These are phyloP conservation scores for Melanerpes aurifrons DNA, from an alignment of 2,113 vertebrate species.

Conservation along the genomic window DNA sequence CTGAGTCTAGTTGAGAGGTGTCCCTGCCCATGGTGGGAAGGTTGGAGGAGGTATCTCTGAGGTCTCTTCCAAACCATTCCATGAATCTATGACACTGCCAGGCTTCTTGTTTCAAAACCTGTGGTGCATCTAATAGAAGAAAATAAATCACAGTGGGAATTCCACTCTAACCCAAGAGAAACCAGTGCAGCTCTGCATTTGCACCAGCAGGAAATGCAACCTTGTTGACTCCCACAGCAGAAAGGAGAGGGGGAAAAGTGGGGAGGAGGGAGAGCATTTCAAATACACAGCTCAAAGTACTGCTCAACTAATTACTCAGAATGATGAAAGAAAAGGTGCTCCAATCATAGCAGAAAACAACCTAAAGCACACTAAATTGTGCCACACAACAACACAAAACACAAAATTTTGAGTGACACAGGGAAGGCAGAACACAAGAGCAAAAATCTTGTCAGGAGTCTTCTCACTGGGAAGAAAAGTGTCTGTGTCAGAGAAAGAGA, in stretches of 20 bases:
- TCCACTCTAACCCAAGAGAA: neutral
- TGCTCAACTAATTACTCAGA: neutral
- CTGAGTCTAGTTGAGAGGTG: too few species aligned
- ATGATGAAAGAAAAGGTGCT: neutral
- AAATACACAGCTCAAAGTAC: neutral
- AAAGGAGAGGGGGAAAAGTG: neutral
- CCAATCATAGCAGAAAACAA: neutral
- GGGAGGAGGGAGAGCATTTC: neutral
- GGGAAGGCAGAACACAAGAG: neutral
- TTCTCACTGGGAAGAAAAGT: neutral
- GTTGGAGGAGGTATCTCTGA: too few species aligned
- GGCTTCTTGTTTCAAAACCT: neutral
- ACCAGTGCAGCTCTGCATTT: neutral
- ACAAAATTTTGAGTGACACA: neutral
- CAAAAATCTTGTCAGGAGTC: neutral
- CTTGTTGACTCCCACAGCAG: neutral
- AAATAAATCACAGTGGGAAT: accelerated
- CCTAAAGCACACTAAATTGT: neutral
- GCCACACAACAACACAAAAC: accelerated
- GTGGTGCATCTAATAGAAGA: neutral
- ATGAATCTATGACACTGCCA: too few species aligned
- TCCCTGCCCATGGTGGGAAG: too few species aligned
- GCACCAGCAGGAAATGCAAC: neutral
- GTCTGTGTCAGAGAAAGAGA: neutral
- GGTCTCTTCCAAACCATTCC: too few species aligned